Evolutionary conservation across 2,113 vertebrate species (phyloP).

Genomic region (Sturnus vulgaris): DNA sequence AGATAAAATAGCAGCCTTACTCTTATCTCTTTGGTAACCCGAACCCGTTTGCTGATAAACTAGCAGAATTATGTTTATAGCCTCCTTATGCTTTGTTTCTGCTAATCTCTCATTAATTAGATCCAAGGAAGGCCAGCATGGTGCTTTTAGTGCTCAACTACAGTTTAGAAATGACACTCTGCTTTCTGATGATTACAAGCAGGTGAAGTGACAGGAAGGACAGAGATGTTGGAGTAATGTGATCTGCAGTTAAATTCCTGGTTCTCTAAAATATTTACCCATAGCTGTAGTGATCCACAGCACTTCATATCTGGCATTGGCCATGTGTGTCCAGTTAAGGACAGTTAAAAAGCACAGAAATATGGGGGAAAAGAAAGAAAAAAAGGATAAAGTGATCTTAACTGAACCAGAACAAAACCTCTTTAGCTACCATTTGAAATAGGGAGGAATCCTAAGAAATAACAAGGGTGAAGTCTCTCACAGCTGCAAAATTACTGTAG

Average conservation of each 20-base stretch:
- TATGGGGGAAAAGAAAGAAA: fast-evolving
- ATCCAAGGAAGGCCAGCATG: background rate
- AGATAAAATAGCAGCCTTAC: background rate
- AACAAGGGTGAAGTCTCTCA: background rate
- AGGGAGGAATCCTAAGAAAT: background rate
- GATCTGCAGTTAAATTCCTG: background rate
- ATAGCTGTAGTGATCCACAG: background rate
- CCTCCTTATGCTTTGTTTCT: background rate
- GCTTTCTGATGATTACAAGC: background rate
- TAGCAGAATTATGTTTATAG: background rate
- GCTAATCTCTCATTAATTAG: conserved; percentile 20
- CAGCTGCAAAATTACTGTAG: background rate
- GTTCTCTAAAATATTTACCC: background rate
- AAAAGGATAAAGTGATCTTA: background rate
- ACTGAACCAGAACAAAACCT: background rate
- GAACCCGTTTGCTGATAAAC: background rate
- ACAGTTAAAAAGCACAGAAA: background rate
- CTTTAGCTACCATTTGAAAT: background rate
- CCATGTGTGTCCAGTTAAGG: background rate
- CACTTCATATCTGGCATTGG: background rate
- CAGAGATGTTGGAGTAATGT: background rate
- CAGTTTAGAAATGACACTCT: background rate
- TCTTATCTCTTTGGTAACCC: background rate
- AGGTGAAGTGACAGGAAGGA: background rate
- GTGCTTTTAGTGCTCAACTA: background rate